phyloP scores from a whole-genome alignment of 2,888 invertebrate genomes.

The Drosophila meridionalis region DNA sequence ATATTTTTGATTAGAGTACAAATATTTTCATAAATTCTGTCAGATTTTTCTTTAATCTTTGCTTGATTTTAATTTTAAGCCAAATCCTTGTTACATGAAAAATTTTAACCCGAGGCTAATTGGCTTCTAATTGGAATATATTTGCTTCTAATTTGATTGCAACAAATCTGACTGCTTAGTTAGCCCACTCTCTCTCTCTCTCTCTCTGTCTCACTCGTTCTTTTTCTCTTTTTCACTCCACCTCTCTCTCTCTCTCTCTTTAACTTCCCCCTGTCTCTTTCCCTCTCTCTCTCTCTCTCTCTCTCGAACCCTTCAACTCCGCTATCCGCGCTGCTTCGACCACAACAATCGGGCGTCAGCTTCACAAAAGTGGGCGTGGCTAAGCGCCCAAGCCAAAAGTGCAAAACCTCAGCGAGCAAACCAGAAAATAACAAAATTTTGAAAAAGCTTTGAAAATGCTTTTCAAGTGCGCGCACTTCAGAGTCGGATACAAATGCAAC shows the following conservation, averaged over 20 bases:
- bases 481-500: neutral
- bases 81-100: neutral
- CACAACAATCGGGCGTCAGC: neutral
- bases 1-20: too few species aligned
- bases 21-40: neutral
- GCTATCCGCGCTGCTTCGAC: neutral
- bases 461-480: neutral
- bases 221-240: too few species aligned
- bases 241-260: too few species aligned
- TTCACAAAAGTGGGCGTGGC: neutral
- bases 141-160: neutral
- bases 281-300: neutral
- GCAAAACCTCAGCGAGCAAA: neutral
- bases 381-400: neutral
- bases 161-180: neutral
- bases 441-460: neutral
- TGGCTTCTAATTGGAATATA: conserved; percentile 1
- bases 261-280: too few species aligned
- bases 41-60: neutral
- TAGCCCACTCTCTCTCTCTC: neutral
- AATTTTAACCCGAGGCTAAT: neutral
- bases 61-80: neutral
- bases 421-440: neutral
- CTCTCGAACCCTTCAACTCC: neutral
- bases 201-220: neutral